Base-by-base conservation (phyloP, 2,888 invertebrate species). In the Rambutsinella grinnellia region DNA sequence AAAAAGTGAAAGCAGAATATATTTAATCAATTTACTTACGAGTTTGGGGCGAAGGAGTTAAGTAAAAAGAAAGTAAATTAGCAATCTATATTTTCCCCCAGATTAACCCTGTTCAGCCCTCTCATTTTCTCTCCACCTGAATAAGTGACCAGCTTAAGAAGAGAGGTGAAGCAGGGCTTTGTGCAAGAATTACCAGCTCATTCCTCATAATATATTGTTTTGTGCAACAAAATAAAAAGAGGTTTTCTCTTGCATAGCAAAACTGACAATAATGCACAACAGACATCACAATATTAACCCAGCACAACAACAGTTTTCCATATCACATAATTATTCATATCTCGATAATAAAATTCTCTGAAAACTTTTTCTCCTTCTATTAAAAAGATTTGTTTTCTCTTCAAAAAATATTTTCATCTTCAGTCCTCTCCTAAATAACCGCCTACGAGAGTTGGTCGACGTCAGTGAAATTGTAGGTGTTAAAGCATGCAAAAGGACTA, bases 51-150 rank as follows among this genome's bases (percentile, higher is more conserved):
- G 13, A 13, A 36, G 36, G 36, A 36, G 36, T 8, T 36, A 36
- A 13, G 13, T 8, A 36, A 36, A 36, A 36, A 36, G n/a, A n/a
- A n/a, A n/a, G n/a, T n/a, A n/a, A n/a, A n/a, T n/a, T n/a, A n/a
- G n/a, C n/a, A n/a, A n/a, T n/a, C n/a, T n/a, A n/a, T n/a, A n/a
- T n/a, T n/a, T n/a, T n/a, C n/a, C n/a, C n/a, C n/a, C n/a, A n/a
- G n/a, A n/a, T n/a, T n/a, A 74, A 67, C 61, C 75, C 66, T 74
- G 74, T 66, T 74, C 66, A 74, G 66, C 66, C 75, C 67, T 68
- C 60, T 75, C 75, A 68, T 57, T 75, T 56, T 60, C 60, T 74
- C 68, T 69, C 68, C 60, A 60, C 1, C 44, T 19, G 54, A 36
- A 49, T 46, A 44, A 69, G 51, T 53, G 62, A 70, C 62, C 70